phyloP scores from a whole-genome alignment of 2,888 invertebrate species.

The Xestobium rufovillosum region DNA sequence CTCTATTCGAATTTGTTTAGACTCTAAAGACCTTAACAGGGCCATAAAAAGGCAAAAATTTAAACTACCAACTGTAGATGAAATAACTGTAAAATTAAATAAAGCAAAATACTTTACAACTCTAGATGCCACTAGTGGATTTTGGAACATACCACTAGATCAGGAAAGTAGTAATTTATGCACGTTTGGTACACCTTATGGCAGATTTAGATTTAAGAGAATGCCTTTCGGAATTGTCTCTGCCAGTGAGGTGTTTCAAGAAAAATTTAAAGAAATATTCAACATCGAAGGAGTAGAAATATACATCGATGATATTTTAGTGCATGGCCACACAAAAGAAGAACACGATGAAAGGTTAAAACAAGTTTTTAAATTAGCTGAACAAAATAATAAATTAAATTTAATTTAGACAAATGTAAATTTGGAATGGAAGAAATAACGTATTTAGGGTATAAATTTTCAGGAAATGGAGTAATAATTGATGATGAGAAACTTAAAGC shows the following conservation, averaged over 20 bases:
- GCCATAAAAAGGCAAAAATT: conserved; percentile 15
- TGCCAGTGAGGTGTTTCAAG: too few species aligned
- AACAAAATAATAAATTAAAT: conserved; percentile 22
- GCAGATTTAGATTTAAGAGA: conserved; percentile 15
- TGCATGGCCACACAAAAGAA: too few species aligned
- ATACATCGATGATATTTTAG: too few species aligned
- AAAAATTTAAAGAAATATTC: conserved; percentile 10
- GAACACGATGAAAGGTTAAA: conserved; percentile 18
- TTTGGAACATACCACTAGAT: too few species aligned
- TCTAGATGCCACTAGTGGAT: too few species aligned
- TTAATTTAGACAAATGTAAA: conserved; percentile 18
- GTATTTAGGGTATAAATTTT: conserved; percentile 24
- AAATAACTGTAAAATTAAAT: conserved; percentile 18
- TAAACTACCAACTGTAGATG: conserved; percentile 15
- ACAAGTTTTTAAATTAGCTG: conserved; percentile 20
- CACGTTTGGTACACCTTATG: conserved; percentile 19
- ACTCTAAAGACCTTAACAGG: conserved; percentile 22
- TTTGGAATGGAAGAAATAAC: conserved; percentile 22
- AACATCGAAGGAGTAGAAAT: conserved; percentile 15
- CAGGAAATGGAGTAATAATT: conserved; percentile 18
- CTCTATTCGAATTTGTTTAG: too few species aligned
- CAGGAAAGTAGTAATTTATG: conserved; percentile 16
- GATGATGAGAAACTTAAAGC: too few species aligned
- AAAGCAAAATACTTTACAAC: conserved; percentile 17
- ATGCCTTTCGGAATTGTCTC: too few species aligned